A percentile compares a stretch with the other conserved stretches of the same genome.
phyloP scores from a whole-genome alignment of 2,888 invertebrate species.

The Loripinus fragilis region DNA sequence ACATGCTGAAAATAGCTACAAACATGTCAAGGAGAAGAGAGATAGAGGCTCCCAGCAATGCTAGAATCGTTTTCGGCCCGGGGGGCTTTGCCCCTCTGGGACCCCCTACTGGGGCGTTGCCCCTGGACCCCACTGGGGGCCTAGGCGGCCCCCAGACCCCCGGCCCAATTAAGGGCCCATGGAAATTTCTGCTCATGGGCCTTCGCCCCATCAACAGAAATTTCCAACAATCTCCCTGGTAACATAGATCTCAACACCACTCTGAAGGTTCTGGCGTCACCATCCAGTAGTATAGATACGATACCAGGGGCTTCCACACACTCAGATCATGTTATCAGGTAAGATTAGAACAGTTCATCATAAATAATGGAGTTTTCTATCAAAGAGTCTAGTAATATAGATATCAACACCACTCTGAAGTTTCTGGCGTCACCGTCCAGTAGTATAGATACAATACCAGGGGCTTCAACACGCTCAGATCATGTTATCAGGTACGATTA shows the following conservation, averaged over 20 bases:
- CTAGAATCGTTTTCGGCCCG: too few relatives aligned
- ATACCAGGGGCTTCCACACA: slow-evolving; percentile 79
- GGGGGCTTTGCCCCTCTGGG: too few relatives aligned
- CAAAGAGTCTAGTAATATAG: slow-evolving; percentile 84
- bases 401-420: slow-evolving; percentile 84
- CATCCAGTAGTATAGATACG: slow-evolving; percentile 81
- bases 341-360: slow-evolving; percentile 84
- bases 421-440: slow-evolving; percentile 85
- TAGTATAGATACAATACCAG: slow-evolving; percentile 76
- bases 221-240: slow-evolving; percentile 86
- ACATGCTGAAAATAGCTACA: too few relatives aligned
- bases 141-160: too few relatives aligned
- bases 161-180: too few relatives aligned
- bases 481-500: slow-evolving; percentile 85
- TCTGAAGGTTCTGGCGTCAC: slow-evolving; percentile 85
- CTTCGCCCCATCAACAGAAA: too few relatives aligned
- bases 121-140: too few relatives aligned
- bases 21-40: too few relatives aligned
- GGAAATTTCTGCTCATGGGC: too few relatives aligned
- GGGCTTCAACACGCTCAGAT: slow-evolving; percentile 85
- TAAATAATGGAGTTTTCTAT: slow-evolving; percentile 88
- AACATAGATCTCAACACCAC: slow-evolving; percentile 84
- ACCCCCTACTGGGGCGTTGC: too few relatives aligned
- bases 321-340: slow-evolving; percentile 87
- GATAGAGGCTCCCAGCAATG: too few relatives aligned